These are phyloP conservation scores for Drosophila hydei DNA, from an alignment of 1,140 invertebrate species.

Conservation along the genomic window DNA sequence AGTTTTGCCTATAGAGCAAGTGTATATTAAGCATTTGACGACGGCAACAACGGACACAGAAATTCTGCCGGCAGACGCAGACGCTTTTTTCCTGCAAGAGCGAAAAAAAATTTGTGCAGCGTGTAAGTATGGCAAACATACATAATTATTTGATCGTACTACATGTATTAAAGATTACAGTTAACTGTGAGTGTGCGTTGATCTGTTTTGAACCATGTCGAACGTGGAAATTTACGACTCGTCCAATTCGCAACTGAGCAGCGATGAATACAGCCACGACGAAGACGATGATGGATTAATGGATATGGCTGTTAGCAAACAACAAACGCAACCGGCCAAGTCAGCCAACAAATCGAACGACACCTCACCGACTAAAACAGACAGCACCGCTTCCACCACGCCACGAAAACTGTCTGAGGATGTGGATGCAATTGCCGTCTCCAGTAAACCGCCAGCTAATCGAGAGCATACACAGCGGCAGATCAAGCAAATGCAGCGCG, in stretches of 20 bases:
- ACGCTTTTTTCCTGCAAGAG: constrained; percentile 49
- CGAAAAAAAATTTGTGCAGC: constrained; percentile 25
- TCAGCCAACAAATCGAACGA: constrained; percentile 1
- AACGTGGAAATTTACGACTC: constrained; percentile 70
- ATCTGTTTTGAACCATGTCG: constrained; percentile 37
- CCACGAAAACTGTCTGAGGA: constrained; percentile 28
- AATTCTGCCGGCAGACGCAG: constrained; percentile 59
- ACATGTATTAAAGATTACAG: constrained; percentile 8
- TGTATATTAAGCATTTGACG: not conserved
- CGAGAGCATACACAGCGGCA: constrained; percentile 13
- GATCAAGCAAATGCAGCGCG: constrained; percentile 33
- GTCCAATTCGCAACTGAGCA: constrained; percentile 64
- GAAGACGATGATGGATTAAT: constrained; percentile 66
- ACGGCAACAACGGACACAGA: constrained; percentile 6
- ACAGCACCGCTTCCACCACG: constrained; percentile 14
- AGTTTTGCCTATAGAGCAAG: not conserved
- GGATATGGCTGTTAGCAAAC: constrained; percentile 62
- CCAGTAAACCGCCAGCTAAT: constrained; percentile 28
- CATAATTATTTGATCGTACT: constrained; percentile 14
- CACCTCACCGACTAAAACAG: constrained; percentile 18
- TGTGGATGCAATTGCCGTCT: not conserved
- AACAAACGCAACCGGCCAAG: constrained; percentile 30
- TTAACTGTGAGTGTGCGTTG: not conserved
- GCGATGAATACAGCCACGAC: constrained; percentile 65
- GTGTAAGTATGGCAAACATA: constrained; percentile 32